phyloP scores from a whole-genome alignment of 2,797 vertebrate genomes.

The Cirrhinus mrigala region DNA sequence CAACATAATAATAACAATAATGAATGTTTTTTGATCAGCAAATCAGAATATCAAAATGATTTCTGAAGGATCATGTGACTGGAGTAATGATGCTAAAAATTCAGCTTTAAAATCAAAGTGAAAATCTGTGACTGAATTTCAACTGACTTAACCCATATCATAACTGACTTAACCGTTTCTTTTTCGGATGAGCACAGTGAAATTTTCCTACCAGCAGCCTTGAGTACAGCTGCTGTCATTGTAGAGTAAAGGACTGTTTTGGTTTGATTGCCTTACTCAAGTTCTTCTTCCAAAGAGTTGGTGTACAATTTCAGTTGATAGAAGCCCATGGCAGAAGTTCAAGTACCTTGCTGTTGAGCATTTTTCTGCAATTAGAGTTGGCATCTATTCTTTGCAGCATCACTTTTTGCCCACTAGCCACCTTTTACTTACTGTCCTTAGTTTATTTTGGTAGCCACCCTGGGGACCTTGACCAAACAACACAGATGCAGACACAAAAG shows the following conservation, averaged over 20 bases:
- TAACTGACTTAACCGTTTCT: background rate
- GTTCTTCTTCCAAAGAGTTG: background rate
- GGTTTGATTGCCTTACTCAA: constrained; percentile 19
- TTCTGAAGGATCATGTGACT: too few species aligned
- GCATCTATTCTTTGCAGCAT: constrained; percentile 21
- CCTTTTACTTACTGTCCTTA: constrained; percentile 1
- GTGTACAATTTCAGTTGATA: constrained; percentile 34
- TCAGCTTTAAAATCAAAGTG: too few species aligned
- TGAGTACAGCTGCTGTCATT: background rate
- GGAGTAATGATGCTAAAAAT: too few species aligned
- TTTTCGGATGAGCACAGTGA: constrained; percentile 6
- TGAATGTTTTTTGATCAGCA: too few species aligned
- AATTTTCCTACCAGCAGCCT: background rate
- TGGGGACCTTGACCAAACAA: background rate
- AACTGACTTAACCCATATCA: background rate
- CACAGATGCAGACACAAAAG: constrained; percentile 52
- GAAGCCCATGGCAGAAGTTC: constrained; percentile 40
- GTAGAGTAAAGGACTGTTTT: constrained; percentile 11
- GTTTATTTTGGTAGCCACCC: constrained; percentile 10
- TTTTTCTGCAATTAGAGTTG: constrained; percentile 43
- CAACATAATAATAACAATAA: too few species aligned
- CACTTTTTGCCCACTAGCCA: background rate
- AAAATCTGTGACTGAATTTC: background rate
- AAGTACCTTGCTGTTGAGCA: constrained; percentile 38
- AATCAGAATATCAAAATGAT: too few species aligned